These are phyloP conservation scores for Poliocrania exsul DNA, from an alignment of 2,797 vertebrate species.

Conservation along the genomic window DNA sequence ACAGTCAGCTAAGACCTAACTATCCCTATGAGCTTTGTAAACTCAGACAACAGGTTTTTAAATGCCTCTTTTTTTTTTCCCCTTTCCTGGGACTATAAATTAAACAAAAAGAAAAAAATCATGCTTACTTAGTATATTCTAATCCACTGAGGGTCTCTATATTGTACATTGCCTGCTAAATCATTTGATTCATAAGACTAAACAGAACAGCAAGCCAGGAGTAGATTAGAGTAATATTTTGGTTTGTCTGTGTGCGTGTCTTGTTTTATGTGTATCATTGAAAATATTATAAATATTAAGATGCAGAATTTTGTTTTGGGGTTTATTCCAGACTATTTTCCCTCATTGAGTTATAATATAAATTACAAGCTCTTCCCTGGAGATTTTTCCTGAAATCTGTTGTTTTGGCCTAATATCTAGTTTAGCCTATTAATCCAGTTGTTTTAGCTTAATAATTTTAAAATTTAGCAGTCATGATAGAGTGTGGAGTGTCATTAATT, in stretches of 20 bases:
- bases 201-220: not conserved
- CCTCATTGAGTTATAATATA: not conserved
- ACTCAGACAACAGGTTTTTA: conserved; percentile 29
- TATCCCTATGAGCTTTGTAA: conserved; percentile 58
- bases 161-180: conserved; percentile 24
- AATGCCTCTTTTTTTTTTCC: not conserved
- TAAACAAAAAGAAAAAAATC: conserved; percentile 54
- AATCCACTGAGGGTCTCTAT: conserved; percentile 22
- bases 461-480: not conserved
- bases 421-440: not conserved
- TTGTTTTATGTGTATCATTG: not conserved
- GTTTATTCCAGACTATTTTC: not conserved
- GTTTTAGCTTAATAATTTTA: not conserved
- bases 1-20: not conserved
- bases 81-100: conserved; percentile 51
- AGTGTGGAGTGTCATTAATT: not conserved
- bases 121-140: conserved; percentile 30
- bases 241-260: not conserved
- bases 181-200: conserved; percentile 46
- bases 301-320: not conserved
- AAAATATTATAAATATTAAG: not conserved
- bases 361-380: not conserved
- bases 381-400: not conserved
- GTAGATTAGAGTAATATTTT: not conserved
- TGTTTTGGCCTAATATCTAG: not conserved